These are phyloP conservation scores for Aquatica leii DNA, from an alignment of 2,888 invertebrate genomes.

Conservation along the genomic window DNA sequence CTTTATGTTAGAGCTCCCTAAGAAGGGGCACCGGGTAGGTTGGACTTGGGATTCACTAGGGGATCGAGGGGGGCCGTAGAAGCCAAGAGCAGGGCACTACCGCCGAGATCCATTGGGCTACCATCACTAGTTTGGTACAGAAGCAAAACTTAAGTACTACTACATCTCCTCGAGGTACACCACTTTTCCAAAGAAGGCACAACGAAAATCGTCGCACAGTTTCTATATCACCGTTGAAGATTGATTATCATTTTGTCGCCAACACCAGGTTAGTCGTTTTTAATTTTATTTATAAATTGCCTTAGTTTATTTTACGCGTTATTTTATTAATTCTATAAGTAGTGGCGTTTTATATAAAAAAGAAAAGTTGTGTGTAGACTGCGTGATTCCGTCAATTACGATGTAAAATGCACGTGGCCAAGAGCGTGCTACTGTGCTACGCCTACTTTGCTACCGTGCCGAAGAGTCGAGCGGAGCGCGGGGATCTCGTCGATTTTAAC, in stretches of 20 bases:
- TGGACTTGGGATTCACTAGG: slow-evolving; percentile 51
- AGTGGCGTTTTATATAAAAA: neutral
- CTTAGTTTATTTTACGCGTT: too few relatives aligned
- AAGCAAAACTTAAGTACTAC: slow-evolving; percentile 52
- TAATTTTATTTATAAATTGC: slow-evolving; percentile 3
- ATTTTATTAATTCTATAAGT: too few relatives aligned
- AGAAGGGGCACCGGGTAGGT: slow-evolving; percentile 54
- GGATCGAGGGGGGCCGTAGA: slow-evolving; percentile 52
- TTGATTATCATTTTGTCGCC: slow-evolving; percentile 5
- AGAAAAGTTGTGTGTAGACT: slow-evolving; percentile 14
- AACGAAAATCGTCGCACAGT: too few relatives aligned
- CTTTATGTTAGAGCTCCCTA: slow-evolving; percentile 52
- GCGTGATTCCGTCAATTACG: slow-evolving; percentile 40
- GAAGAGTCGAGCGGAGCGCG: slow-evolving; percentile 21
- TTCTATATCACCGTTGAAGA: too few relatives aligned
- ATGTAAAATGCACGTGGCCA: slow-evolving; percentile 42
- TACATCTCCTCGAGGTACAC: slow-evolving; percentile 36
- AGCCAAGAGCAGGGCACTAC: slow-evolving; percentile 60
- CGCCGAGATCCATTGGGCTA: slow-evolving; percentile 61
- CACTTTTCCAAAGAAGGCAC: slow-evolving; percentile 24
- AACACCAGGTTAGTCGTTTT: slow-evolving; percentile 13
- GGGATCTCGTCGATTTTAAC: slow-evolving; percentile 15
- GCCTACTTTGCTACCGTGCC: slow-evolving; percentile 47
- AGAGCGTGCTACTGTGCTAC: slow-evolving; percentile 44
- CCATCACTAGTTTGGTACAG: slow-evolving; percentile 61